A percentile compares a stretch with the other conserved stretches of the same genome.
Evolutionary conservation across 2,888 invertebrate species (phyloP).

Genomic region (Odiellus spinosus): DNA sequence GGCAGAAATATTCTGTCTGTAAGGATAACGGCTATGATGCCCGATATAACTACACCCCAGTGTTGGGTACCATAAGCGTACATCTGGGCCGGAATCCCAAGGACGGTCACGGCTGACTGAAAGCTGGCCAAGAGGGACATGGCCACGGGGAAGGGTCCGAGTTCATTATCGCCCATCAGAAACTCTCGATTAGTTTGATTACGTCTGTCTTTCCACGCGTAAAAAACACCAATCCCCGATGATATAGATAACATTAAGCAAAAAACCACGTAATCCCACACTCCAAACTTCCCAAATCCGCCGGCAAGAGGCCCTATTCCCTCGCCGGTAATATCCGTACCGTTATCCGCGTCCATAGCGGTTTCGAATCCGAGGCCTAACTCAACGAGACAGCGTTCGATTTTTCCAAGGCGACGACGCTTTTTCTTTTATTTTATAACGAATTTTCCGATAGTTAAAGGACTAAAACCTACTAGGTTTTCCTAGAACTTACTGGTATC

Average conservation of each 20-base stretch:
- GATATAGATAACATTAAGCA: conserved; percentile 58
- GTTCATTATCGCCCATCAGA: conserved; percentile 57
- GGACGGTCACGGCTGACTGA: conserved; percentile 72
- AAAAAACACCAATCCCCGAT: conserved; percentile 66
- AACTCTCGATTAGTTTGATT: conserved; percentile 60
- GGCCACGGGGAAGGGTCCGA: conserved; percentile 75
- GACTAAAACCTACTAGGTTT: too few relatives aligned
- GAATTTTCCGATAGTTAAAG: too few relatives aligned
- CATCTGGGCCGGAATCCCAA: conserved; percentile 84
- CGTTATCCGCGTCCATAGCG: too few relatives aligned
- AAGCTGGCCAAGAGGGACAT: conserved; percentile 80
- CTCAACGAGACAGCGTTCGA: too few relatives aligned
- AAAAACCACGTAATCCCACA: conserved; percentile 53
- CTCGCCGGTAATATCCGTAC: too few relatives aligned
- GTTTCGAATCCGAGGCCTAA: too few relatives aligned
- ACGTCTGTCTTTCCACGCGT: conserved; percentile 48
- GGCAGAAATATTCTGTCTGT: conserved; percentile 62
- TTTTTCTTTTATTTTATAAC: too few relatives aligned
- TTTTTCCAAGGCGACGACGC: too few relatives aligned
- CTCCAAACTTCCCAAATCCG: too few relatives aligned
- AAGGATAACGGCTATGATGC: conserved; percentile 42
- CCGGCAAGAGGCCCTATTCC: too few relatives aligned
- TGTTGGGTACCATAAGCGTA: conserved; percentile 74
- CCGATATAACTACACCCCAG: conserved; percentile 63
- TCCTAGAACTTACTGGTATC: too few relatives aligned